Base-by-base conservation (phyloP, 2,888 invertebrate genomes). In the Chrysomela aeneicollis region DNA sequence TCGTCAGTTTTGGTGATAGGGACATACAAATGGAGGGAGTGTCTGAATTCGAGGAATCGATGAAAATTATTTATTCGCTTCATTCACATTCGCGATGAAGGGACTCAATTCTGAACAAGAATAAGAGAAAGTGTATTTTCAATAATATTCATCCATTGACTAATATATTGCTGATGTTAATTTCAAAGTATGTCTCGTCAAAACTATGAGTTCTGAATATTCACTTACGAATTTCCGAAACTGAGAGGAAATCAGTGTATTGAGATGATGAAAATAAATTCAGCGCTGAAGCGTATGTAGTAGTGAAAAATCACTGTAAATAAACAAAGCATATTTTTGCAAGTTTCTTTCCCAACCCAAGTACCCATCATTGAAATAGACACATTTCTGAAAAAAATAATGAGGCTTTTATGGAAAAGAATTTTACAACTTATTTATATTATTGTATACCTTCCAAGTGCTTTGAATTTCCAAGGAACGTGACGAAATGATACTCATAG, bases 1-100 rank as follows among this genome's bases (percentile, higher is more conserved):
- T 76, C 69, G 65, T 67, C 66, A 54, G 63, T 59, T 66, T 65
- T 70, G 35, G 63, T 63, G 63, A 59, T 68, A 64, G 59, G 21
- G 26, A 35, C 49, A 19, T 64, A 42, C 22, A 61, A 52, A 58
- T 37, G 37, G 50, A 53, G 37, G 26, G 12, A n/a, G 15, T 42
- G 42, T 42, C n/a, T 42, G 42, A 42, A 19, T 50, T 50, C 51
- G 18, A 50, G 26, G n/a, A n/a, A 50, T 50, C 15, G 22, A 50
- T 18, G 6, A 49, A 19, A 26, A 50, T 12, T 10, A 50, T 50
- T 12, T 3, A 19, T 19, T 19, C 42, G 42, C 1, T 42, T 15
- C 10, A 15, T 42, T 42, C 6, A 15, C 42, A 42, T n/a, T 42
- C 42, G 26, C 6, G 26, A 26, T 26, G 26, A 26, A 26, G 26